Evolutionary conservation across 2,797 vertebrate species (phyloP).

Genomic region (Sebastes alutus): DNA sequence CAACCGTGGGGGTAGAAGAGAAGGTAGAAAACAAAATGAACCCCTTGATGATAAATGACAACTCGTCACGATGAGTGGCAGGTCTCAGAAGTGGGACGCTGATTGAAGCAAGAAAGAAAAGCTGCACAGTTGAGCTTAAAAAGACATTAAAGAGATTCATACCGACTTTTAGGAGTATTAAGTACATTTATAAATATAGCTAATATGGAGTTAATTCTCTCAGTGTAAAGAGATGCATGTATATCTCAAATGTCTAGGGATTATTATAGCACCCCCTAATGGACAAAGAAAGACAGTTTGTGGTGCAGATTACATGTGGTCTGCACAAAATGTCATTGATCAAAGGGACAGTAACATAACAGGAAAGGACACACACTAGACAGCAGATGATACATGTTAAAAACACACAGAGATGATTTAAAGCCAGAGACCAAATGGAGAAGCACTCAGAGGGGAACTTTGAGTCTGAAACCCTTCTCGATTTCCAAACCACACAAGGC

Average conservation of each 20-base stretch:
- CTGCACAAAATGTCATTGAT: conserved; percentile 7
- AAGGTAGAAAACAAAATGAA: background rate
- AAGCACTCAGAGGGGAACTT: conserved; percentile 1
- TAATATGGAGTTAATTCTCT: background rate
- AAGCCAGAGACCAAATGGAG: background rate
- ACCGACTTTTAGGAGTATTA: no score
- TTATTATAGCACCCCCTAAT: background rate
- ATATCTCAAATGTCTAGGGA: background rate
- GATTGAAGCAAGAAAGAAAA: background rate
- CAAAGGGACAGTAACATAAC: conserved; percentile 28
- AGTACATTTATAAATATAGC: no score
- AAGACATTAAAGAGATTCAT: background rate
- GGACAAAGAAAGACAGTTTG: background rate
- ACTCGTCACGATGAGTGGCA: background rate
- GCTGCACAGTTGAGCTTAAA: background rate
- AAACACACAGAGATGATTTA: background rate
- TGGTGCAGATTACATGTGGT: background rate
- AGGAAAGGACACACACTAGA: conserved; percentile 14
- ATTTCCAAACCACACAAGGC: conserved; percentile 35
- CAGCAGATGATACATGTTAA: conserved; percentile 28
- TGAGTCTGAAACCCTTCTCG: conserved; percentile 2
- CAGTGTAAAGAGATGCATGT: background rate
- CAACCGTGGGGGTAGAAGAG: background rate
- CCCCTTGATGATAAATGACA: background rate
- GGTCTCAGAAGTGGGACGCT: background rate